These are phyloP conservation scores for Scaptomyza caliginosa DNA, from an alignment of 2,888 invertebrate species.

Conservation along the genomic window DNA sequence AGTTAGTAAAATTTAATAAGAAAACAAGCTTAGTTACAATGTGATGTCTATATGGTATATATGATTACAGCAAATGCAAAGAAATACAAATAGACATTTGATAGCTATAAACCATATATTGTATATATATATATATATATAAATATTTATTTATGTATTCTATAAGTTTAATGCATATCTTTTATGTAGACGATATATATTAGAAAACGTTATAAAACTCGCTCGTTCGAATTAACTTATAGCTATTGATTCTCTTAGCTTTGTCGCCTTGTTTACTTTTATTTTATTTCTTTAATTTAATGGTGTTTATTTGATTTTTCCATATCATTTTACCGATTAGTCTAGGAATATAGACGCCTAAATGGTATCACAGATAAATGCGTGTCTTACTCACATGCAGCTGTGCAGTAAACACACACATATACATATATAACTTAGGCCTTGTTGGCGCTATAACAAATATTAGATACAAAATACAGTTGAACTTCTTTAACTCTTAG, in stretches of 20 bases:
- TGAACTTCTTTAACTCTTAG: conserved; percentile 5
- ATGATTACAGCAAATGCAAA: conserved; percentile 31
- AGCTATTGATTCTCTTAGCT: conserved; percentile 21
- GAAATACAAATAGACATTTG: conserved; percentile 34
- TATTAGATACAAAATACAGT: conserved; percentile 28
- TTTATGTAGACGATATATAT: conserved; percentile 43
- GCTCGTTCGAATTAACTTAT: conserved; percentile 34
- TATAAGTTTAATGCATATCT: conserved; percentile 3
- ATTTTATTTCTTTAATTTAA: conserved; percentile 7
- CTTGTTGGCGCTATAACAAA: conserved; percentile 62
- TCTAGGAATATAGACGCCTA: conserved; percentile 64
- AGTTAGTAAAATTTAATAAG: conserved; percentile 54
- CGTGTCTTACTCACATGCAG: conserved; percentile 34
- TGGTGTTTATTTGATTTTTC: conserved; percentile 13
- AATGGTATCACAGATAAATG: conserved; percentile 75
- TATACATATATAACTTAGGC: conserved; percentile 63
- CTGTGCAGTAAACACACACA: conserved; percentile 45
- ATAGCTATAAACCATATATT: conserved; percentile 39
- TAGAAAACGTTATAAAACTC: conserved; percentile 64
- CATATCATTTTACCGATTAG: conserved; percentile 19
- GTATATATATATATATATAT: conserved; percentile 31
- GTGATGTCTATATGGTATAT: conserved; percentile 21
- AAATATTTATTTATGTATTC: conserved; percentile 18
- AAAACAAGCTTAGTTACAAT: conserved; percentile 59
- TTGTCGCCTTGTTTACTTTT: conserved; percentile 1